Percentiles rank a stretch among this genome's conserved stretches.
These are phyloP conservation scores for Brachylomia viminalis DNA, from an alignment of 2,888 invertebrate genomes.

Conservation along the genomic window DNA sequence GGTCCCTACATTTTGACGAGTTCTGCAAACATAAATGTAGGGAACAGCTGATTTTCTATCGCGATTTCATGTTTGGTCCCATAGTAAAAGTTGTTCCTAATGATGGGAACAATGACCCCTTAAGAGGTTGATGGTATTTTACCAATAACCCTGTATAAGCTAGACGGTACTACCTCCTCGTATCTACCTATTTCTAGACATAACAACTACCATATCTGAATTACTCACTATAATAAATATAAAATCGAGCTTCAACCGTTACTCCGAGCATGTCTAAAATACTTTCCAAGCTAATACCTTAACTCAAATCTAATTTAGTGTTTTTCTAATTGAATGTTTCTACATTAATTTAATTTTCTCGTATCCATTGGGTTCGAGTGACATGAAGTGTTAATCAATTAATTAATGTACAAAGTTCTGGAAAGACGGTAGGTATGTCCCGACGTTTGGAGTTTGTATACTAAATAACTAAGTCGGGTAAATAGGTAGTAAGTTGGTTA, in stretches of 20 bases:
- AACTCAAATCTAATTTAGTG: conserved; percentile 55
- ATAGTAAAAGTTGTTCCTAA: no score
- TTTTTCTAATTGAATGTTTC: conserved; percentile 54
- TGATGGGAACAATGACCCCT: no score
- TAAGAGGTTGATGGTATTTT: no score
- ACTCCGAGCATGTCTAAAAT: conserved; percentile 53
- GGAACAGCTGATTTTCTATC: no score
- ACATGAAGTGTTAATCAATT: conserved; percentile 66
- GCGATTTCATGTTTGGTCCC: no score
- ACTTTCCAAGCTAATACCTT: conserved; percentile 63
- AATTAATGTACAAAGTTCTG: conserved; percentile 64
- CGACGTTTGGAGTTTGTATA: conserved; percentile 36
- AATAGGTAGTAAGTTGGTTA: conserved; percentile 13
- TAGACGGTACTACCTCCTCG: not conserved
- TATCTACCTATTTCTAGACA: not conserved
- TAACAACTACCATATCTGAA: conserved; percentile 25
- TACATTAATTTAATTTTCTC: conserved; percentile 57
- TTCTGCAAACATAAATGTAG: no score
- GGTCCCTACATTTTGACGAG: no score
- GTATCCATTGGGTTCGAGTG: conserved; percentile 56
- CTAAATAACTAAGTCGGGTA: conserved; percentile 24
- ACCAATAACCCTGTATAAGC: no score
- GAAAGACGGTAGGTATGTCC: conserved; percentile 49
- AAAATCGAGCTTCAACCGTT: conserved; percentile 19
- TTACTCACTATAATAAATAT: conserved; percentile 31